Base-by-base conservation (phyloP, 2,113 vertebrate genomes). In the Callocephalon fimbriatum region DNA sequence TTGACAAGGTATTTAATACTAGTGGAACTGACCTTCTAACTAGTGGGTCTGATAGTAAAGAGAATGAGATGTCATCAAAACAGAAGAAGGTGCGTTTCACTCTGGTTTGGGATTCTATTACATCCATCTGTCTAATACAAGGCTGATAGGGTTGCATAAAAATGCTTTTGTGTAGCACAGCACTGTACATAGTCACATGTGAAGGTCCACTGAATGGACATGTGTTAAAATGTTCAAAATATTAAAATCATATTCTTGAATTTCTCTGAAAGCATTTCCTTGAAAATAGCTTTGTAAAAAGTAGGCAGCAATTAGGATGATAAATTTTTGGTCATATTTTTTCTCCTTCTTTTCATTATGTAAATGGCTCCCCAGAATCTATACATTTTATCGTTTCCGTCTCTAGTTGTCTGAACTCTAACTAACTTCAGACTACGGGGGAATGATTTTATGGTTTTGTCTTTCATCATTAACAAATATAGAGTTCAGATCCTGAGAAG, bases 1-100 rank as follows among this genome's bases (percentile, higher is more conserved):
- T 99, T 72, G 99, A 99, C 59, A 99, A 98, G 51, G 98, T 99
- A 70, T 99, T 99, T 97, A 98, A 87, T 80, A 98, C 50, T 50
- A 93, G 97, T 74, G 98, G 99, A 72, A 79, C 98, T 61, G 98
- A 98, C 79, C 96, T 98, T 71, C 96, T 98, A 35, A 98, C 97
- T 89, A 65, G 98, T 20, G 98, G 98, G 58, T 97, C 98, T 71
- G 99, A 99, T 62, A 98, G 96, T 71, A 99, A 99, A 96, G 99
- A 99, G 80, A 99, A 98, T 50, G 99, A 99, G 56, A 95, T 98
- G 20, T 98, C 98, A 73, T 95, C 95, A 59, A 95, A 98, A 12
- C 99, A 98, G 92, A 99, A 98, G 80, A 99, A 98, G 97, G 99
- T 99, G 95, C 86, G 97, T 58, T 88, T 76, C 66, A 65, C 32